Percentiles rank a stretch among this genome's conserved stretches.
Evolutionary conservation across 64 coral and sea anemone genomes (phyloP).

Genomic region (Anthopleura sola): DNA sequence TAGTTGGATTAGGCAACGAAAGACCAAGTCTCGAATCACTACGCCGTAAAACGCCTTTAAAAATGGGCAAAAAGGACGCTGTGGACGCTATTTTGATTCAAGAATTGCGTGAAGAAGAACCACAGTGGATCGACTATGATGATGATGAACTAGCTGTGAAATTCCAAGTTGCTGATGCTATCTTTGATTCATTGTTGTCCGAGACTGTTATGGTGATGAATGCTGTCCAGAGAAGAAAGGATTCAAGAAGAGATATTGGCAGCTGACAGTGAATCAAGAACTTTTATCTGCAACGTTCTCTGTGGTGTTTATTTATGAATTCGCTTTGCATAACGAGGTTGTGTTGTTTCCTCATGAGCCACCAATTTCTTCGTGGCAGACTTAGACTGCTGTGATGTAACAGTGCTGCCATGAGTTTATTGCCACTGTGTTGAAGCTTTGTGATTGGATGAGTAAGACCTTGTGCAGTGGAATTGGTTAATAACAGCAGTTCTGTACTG

Average conservation of each 20-base stretch:
- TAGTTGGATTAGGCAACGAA: slow-evolving; percentile 78
- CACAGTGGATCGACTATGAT: slow-evolving; percentile 94
- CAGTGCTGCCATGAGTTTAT: too few species aligned
- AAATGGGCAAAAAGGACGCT: slow-evolving; percentile 85
- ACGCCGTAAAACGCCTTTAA: slow-evolving; percentile 89
- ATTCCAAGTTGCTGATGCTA: slow-evolving; percentile 98
- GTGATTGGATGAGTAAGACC: too few species aligned
- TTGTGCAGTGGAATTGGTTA: too few species aligned
- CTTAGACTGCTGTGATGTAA: too few species aligned
- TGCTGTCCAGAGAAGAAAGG: slow-evolving; percentile 72
- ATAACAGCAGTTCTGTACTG: too few species aligned
- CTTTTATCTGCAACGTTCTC: background rate
- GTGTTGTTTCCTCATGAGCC: too few species aligned
- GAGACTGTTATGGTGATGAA: slow-evolving; percentile 95
- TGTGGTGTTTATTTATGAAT: background rate
- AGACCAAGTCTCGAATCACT: slow-evolving; percentile 74
- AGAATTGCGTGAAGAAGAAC: slow-evolving; percentile 93
- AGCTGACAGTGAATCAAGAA: background rate
- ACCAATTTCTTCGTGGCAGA: too few species aligned
- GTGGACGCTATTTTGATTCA: slow-evolving; percentile 97
- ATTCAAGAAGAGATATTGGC: slow-evolving; percentile 22
- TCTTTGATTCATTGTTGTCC: slow-evolving; percentile 77
- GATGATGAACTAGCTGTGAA: slow-evolving; percentile 96
- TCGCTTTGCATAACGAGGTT: background rate
- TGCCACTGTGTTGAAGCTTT: too few species aligned